phyloP scores from a whole-genome alignment of 2,797 vertebrate genomes.

The Onychomys arenicola region DNA sequence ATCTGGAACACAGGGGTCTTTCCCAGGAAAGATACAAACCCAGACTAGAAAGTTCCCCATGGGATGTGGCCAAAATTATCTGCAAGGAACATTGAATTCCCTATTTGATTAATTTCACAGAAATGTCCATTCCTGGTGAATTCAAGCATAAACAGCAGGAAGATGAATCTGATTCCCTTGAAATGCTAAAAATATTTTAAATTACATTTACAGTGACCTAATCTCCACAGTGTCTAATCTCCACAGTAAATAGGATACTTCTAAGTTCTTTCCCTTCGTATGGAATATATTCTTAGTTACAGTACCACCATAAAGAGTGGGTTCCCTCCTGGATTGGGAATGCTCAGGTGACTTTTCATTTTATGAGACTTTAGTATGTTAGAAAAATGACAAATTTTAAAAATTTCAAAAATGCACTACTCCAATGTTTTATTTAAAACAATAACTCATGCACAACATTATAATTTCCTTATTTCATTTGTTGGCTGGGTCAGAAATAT shows the following conservation, averaged over 20 bases:
- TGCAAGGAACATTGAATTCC: conserved; percentile 73
- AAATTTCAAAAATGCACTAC: conserved; percentile 8
- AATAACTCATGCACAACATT: not conserved
- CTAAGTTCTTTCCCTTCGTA: conserved; percentile 36
- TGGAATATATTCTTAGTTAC: not conserved
- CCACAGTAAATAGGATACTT: conserved; percentile 11
- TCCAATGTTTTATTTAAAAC: conserved; percentile 32
- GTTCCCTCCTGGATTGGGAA: not conserved
- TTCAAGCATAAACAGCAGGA: conserved; percentile 11
- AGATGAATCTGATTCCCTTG: conserved; percentile 41
- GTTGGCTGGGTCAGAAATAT: not conserved
- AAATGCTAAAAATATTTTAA: conserved; percentile 60
- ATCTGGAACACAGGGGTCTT: conserved; percentile 53
- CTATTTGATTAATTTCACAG: conserved; percentile 69
- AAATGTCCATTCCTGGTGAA: conserved; percentile 45
- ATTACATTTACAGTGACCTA: conserved; percentile 41
- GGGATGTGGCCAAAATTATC: conserved; percentile 80
- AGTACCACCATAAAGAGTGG: not conserved
- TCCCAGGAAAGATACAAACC: conserved; percentile 82
- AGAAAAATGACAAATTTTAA: conserved; percentile 4
- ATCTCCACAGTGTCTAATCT: not conserved
- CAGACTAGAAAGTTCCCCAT: conserved; percentile 77
- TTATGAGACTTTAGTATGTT: not conserved
- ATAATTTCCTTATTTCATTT: not conserved
- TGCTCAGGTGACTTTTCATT: not conserved